Evolutionary conservation across 2,113 vertebrate genomes (phyloP).

Genomic region (Irena cyanogastra): DNA sequence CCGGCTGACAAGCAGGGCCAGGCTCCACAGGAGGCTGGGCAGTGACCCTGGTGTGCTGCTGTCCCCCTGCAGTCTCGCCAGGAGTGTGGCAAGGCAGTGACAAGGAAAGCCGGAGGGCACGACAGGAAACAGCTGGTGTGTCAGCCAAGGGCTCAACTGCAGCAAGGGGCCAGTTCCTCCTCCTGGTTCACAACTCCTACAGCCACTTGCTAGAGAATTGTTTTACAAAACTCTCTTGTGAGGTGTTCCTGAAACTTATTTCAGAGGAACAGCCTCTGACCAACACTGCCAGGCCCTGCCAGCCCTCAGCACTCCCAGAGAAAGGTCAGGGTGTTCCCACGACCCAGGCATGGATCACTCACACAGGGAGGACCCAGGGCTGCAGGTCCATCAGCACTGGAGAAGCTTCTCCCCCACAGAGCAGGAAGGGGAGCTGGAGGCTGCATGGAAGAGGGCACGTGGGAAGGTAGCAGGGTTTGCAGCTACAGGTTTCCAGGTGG

Average conservation of each 20-base stretch:
- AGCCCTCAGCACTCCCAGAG: accelerated
- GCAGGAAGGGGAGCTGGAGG: not conserved
- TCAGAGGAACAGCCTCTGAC: not conserved
- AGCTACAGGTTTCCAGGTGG: not conserved
- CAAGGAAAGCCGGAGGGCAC: not conserved
- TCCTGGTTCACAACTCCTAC: not conserved
- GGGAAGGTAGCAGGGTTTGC: not conserved
- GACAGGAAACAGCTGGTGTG: not conserved
- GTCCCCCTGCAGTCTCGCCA: accelerated
- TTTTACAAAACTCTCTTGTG: not conserved
- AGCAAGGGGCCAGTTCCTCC: not conserved
- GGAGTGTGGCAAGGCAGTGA: not conserved
- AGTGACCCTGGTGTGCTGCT: not conserved
- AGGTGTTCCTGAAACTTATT: not conserved
- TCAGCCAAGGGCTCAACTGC: not conserved
- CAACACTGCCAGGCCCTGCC: not conserved
- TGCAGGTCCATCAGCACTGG: accelerated
- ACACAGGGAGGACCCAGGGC: not conserved
- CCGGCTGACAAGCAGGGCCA: accelerated
- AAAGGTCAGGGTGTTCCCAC: not conserved
- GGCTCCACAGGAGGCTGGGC: not conserved
- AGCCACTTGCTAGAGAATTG: not conserved
- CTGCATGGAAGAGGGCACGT: accelerated
- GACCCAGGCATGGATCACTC: not conserved
- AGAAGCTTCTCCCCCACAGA: not conserved